phyloP scores from a whole-genome alignment of 2,888 invertebrate species.

The Caenorhabditis japonica region DNA sequence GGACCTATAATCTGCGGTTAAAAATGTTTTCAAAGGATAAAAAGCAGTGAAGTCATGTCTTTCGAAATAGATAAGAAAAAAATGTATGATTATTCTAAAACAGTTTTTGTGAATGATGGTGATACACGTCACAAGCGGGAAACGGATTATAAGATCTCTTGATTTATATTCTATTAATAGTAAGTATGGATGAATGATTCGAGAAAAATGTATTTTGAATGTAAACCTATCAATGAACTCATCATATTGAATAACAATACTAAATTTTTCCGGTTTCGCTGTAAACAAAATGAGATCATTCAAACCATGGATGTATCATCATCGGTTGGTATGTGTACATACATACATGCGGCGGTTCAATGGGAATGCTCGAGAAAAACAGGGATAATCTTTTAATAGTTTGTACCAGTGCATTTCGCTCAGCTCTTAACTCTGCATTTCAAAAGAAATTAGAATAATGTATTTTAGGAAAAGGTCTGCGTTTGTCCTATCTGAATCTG shows the following conservation, averaged over 20 bases:
- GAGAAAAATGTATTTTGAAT: too few relatives aligned
- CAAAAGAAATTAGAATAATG: too few relatives aligned
- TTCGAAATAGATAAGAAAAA: too few relatives aligned
- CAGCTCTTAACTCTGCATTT: too few relatives aligned
- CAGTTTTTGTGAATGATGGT: not conserved
- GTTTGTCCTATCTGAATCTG: not conserved
- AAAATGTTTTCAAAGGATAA: not conserved
- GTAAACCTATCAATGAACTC: too few relatives aligned
- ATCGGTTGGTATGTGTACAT: too few relatives aligned
- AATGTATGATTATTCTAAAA: too few relatives aligned
- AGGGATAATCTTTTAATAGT: conserved; percentile 6
- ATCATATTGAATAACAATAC: too few relatives aligned
- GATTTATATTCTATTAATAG: too few relatives aligned
- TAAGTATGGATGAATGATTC: too few relatives aligned
- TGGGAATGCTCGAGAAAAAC: not conserved
- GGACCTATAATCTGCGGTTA: too few relatives aligned
- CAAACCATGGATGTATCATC: not conserved
- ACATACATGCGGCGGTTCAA: conserved; percentile 20
- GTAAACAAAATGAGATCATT: conserved; percentile 22
- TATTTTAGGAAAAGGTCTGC: conserved; percentile 22
- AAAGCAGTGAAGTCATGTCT: not conserved
- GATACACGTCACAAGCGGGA: not conserved
- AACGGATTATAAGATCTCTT: not conserved
- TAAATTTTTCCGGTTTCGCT: too few relatives aligned
- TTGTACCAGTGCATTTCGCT: not conserved